Evolutionary conservation across 1,140 invertebrate species (phyloP), one percentile per base, ranked within the genome.

Genomic region (Dendrolimus kikuchii): DNA sequence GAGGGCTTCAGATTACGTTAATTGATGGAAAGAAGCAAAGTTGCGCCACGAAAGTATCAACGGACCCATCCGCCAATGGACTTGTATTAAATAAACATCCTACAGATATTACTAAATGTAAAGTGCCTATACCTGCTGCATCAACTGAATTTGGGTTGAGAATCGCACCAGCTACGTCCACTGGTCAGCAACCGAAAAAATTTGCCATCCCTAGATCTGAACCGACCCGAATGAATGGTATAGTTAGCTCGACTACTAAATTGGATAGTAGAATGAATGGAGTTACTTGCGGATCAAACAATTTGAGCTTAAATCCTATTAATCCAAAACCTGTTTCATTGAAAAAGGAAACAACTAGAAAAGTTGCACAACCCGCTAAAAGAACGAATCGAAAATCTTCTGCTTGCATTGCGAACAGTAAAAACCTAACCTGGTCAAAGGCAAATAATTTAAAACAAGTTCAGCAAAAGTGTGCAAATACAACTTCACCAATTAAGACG

Each of bases 381-480:
- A 75, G 77, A 56, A 82, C 77, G 5, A 86, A 86, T 54, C 73
- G 83, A 6, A 86, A 83, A 62, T 86, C 83, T 49, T 86, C 83
- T 7, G 81, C 81, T 23, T 86, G 83, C 57, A 86, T 84, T 46
- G 83, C 83, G 37, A 86, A 86, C 52, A 86, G 78, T 64, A 86
- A 86, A 68, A 86, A 86, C 38, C 64, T 86, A n/a, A 79, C 81
- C 2, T 86, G 83, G 83, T 86, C 83, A 10, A 86, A 82, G 66
- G 83, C 77, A 40, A 86, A 83, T 51, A 86, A 86, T 62, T 59
- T 86, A 4, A 86, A 86, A 64, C 82, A 85, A 69, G 68, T 81
- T 41, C 81, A 86, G 56, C 78, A 86, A 65, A 81, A 78, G 54
- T 81, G 77, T 73, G 53, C 65, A 9, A 86, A 83, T 60, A 52